Base-by-base conservation (phyloP, 2,113 vertebrate genomes). In the Thomomys bottae region DNA sequence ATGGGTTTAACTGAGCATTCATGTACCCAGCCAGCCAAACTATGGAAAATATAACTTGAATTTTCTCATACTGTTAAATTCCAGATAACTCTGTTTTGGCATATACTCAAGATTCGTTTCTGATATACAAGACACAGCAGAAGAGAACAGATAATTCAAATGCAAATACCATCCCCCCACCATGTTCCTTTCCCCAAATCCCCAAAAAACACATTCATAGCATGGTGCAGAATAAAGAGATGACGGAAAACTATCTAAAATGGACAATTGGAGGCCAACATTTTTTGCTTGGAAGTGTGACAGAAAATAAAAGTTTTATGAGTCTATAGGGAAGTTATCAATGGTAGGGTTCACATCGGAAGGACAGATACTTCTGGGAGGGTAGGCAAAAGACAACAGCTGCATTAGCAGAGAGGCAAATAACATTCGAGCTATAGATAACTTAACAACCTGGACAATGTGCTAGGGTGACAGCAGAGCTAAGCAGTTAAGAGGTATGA, bases 101-200 rank as follows among this genome's bases (percentile, higher is more conserved):
- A 59, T 8, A 85, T 91, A 76, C 90, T 75, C 34, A 32, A 5
- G 3, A 94, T 94, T 92, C 70, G 1, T 80, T 70, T 26, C 38
- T 71, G 36, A 82, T 83, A 92, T 94, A 11, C 42, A 91, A 11
- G 7, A 72, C 70, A 7, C 24, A 42, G 34, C 28, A 64, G 24
- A 63, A 38, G 30, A 95, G 90, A 84, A 0, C 8, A 91, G 17
- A 6, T 79, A 85, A 73, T 95, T 96, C 67, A 95, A 23, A 6
- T 82, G 49, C 67, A 95, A 23, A 6, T 82, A 15, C 49, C 49
- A 17, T 1, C 15, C 15, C 49, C 49, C 11, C 45, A 8, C 45
- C 45, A 45, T 15, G 18, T 15, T 20, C 49, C 49, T 15, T 15
- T 76, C 45, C 87, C 61, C 2, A 91, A n/a, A 40, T 36, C 45